These are phyloP conservation scores for Trachops cirrhosus DNA, from an alignment of 2,797 vertebrate species.

Conservation along the genomic window DNA sequence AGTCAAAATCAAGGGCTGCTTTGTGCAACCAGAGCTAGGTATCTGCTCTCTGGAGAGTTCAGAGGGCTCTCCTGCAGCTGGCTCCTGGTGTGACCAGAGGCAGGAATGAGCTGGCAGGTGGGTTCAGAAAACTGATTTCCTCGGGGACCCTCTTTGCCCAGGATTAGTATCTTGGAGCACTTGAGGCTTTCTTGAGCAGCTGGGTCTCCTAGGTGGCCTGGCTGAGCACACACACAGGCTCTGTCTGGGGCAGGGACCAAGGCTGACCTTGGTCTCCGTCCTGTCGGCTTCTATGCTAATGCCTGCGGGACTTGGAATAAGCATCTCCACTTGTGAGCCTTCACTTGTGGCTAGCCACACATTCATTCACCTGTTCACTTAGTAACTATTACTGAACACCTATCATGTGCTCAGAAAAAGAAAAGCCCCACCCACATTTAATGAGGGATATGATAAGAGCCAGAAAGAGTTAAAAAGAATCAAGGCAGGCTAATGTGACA, in stretches of 20 bases:
- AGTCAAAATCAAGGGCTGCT: not conserved
- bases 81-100: not conserved
- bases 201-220: not conserved
- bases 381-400: not conserved
- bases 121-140: not conserved
- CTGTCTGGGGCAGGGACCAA: not conserved
- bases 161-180: not conserved
- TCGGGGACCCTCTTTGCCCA: not conserved
- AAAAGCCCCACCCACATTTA: not conserved
- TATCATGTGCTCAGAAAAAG: not conserved
- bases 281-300: not conserved
- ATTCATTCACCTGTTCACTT: not conserved
- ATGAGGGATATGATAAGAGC: not conserved
- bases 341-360: not conserved
- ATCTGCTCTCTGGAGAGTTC: not conserved
- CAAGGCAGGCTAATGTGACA: no score
- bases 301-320: not conserved
- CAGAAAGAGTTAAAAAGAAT: not conserved
- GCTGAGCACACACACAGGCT: not conserved
- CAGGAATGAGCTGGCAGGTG: not conserved
- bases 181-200: not conserved
- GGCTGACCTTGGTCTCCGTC: not conserved
- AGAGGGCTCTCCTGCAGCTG: not conserved
- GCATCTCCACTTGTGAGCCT: not conserved
- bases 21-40: not conserved